phyloP scores from a whole-genome alignment of 1,140 invertebrate species.

The Hyles vespertilio region DNA sequence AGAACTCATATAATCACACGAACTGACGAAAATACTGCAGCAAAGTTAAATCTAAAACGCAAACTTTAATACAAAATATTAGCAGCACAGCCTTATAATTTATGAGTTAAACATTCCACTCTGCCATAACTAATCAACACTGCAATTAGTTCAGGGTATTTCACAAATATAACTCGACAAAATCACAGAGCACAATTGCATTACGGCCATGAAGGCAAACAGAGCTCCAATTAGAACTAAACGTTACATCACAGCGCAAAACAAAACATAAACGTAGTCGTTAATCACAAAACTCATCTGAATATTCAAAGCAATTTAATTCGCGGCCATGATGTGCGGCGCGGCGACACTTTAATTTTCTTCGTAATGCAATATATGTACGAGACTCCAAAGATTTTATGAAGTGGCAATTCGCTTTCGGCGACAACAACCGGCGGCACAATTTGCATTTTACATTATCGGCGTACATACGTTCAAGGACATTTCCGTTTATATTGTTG shows the following conservation, averaged over 20 bases:
- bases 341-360: slow-evolving; percentile 34
- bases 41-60: no score
- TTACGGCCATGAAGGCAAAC: slow-evolving; percentile 21
- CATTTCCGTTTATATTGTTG: no score
- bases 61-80: no score
- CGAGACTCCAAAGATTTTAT: slow-evolving; percentile 42
- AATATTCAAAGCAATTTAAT: slow-evolving; percentile 47
- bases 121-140: no score
- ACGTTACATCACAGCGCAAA: slow-evolving; percentile 21
- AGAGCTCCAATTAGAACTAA: slow-evolving; percentile 33
- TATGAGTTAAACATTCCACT: no score
- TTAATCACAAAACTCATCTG: slow-evolving; percentile 48
- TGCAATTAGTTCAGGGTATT: no score
- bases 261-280: slow-evolving; percentile 27
- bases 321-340: slow-evolving; percentile 17
- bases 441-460: slow-evolving; percentile 36
- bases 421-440: slow-evolving; percentile 42
- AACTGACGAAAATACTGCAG: no score
- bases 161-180: no score
- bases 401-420: slow-evolving; percentile 45
- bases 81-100: no score
- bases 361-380: slow-evolving; percentile 41
- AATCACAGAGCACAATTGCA: slow-evolving; percentile 13
- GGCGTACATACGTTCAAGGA: no score
- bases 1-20: no score